phyloP scores from a whole-genome alignment of 2,113 vertebrate species.

The Bubo bubo region DNA sequence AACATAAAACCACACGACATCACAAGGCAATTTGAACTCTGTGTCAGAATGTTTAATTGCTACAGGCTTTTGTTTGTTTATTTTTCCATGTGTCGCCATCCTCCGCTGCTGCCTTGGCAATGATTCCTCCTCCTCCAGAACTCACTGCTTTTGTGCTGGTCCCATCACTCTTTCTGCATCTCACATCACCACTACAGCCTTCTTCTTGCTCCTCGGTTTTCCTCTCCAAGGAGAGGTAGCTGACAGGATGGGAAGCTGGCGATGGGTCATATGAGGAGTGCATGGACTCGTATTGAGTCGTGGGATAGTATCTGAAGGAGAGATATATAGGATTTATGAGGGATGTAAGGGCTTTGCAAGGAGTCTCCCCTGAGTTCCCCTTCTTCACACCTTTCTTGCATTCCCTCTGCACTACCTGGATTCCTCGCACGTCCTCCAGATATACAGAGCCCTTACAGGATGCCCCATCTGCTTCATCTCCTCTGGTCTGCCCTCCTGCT shows the following conservation, averaged over 20 bases:
- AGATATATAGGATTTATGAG: not conserved
- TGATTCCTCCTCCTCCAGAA: not conserved
- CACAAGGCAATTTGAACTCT: not conserved
- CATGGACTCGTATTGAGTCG: rapidly evolving
- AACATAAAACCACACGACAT: not conserved
- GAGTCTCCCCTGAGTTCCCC: not conserved
- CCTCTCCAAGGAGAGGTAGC: not conserved
- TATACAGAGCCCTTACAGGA: not conserved
- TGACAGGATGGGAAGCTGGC: not conserved
- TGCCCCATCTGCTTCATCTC: not conserved
- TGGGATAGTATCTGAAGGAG: not conserved
- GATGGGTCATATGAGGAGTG: not conserved
- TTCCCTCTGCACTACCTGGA: not conserved
- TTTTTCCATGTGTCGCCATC: not conserved
- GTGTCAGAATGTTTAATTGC: not conserved
- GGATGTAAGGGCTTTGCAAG: not conserved
- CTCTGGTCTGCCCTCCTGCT: not conserved
- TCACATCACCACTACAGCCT: not conserved
- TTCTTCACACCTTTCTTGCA: not conserved
- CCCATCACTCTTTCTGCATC: not conserved
- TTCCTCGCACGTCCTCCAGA: rapidly evolving
- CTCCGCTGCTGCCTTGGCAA: not conserved
- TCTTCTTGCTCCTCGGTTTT: not conserved
- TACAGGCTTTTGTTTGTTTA: not conserved
- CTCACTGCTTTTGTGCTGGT: not conserved